A percentile compares a stretch with the other conserved stretches of the same genome.
Evolutionary conservation across 2,113 vertebrate species (phyloP).

Genomic region (Prietella phreatophila): DNA sequence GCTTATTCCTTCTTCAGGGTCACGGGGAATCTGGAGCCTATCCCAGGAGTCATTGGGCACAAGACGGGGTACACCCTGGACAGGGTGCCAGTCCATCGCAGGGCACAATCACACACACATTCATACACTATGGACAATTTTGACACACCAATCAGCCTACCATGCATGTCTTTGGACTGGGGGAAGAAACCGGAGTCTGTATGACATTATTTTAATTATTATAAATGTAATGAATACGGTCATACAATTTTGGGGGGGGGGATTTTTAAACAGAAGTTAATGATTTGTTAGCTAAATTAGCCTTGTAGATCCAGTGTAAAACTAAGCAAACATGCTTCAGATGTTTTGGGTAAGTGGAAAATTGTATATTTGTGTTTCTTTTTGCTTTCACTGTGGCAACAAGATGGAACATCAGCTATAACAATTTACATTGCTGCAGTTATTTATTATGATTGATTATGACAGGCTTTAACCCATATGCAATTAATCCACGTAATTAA

Average conservation of each 20-base stretch:
- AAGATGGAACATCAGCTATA: neutral
- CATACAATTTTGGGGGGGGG: neutral
- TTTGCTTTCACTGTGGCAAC: too few species aligned
- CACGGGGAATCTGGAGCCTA: too few species aligned
- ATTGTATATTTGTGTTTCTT: neutral
- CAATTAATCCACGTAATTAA: neutral
- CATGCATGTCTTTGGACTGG: too few species aligned
- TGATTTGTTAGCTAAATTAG: neutral
- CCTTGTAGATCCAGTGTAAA: neutral
- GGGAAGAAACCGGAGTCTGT: too few species aligned
- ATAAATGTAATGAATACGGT: neutral
- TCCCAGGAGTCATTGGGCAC: too few species aligned
- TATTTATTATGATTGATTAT: neutral
- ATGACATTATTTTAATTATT: neutral
- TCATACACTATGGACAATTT: too few species aligned
- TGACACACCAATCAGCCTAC: too few species aligned
- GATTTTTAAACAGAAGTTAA: neutral
- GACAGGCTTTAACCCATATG: neutral
- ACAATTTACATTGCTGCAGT: neutral
- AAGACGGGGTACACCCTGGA: too few species aligned
- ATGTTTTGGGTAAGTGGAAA: neutral
- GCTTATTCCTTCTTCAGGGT: too few species aligned
- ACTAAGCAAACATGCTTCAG: neutral
- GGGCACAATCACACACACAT: too few species aligned
- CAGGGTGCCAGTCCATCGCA: too few species aligned